phyloP scores from a whole-genome alignment of 2,888 invertebrate species.

The Mythimna impura region DNA sequence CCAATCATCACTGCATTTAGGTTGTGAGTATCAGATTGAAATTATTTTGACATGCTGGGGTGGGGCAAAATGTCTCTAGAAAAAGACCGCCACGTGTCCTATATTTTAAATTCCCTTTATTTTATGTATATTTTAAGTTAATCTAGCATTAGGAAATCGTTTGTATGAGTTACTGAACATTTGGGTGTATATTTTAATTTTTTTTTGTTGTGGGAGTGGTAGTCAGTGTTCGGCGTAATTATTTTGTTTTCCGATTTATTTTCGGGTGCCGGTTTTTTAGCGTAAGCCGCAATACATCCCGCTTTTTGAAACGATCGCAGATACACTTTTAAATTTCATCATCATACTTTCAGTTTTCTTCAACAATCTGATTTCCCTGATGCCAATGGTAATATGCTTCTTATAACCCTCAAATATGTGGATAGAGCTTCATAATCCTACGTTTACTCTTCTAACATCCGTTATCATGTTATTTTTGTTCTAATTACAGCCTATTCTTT shows the following conservation, averaged over 20 bases:
- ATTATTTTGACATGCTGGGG: slow-evolving; percentile 86
- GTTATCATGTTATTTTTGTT: slow-evolving; percentile 4
- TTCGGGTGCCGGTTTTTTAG: slow-evolving; percentile 70
- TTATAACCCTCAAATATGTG: slow-evolving; percentile 46
- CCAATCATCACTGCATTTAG: slow-evolving; percentile 73
- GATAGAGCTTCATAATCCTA: neutral
- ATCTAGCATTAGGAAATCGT: slow-evolving; percentile 41
- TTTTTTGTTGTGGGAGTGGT: slow-evolving; percentile 24
- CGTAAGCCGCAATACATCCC: slow-evolving; percentile 1
- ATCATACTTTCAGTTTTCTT: neutral
- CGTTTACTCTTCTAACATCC: slow-evolving; percentile 5
- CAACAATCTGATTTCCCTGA: slow-evolving; percentile 8
- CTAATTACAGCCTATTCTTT: slow-evolving; percentile 4
- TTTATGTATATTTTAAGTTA: slow-evolving; percentile 65
- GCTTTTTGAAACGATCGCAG: slow-evolving; percentile 2
- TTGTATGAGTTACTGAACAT: slow-evolving; percentile 16
- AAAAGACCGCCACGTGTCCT: slow-evolving; percentile 89
- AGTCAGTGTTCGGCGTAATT: slow-evolving; percentile 51
- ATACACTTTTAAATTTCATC: neutral
- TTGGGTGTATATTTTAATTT: slow-evolving; percentile 32
- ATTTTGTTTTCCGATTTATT: slow-evolving; percentile 78
- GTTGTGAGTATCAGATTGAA: slow-evolving; percentile 79
- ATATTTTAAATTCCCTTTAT: slow-evolving; percentile 76
- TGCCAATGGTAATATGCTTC: neutral
- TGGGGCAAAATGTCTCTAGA: slow-evolving; percentile 87